These are phyloP conservation scores for Tenebrosternarchus preto DNA, from an alignment of 2,113 vertebrate genomes.

Conservation along the genomic window DNA sequence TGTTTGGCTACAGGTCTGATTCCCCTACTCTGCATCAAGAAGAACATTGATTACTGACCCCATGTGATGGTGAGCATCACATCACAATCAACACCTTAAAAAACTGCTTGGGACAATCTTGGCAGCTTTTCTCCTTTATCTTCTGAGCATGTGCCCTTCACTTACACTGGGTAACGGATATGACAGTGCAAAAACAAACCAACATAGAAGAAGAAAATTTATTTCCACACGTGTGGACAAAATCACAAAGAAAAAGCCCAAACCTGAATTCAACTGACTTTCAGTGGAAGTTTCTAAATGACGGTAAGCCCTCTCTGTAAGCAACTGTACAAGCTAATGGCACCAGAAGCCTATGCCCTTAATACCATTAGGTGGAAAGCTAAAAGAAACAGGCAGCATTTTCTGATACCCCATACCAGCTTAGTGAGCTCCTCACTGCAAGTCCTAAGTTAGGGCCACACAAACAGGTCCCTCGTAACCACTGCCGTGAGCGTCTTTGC, in stretches of 20 bases:
- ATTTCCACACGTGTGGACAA: not conserved
- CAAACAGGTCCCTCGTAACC: not conserved
- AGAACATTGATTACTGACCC: slow-evolving; percentile 34
- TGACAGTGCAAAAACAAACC: slow-evolving; percentile 30
- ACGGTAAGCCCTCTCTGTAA: not conserved
- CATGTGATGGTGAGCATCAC: slow-evolving; percentile 9
- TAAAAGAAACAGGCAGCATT: not conserved
- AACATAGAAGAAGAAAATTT: not conserved
- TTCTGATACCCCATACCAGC: not conserved
- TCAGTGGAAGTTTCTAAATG: slow-evolving; percentile 30
- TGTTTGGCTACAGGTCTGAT: not conserved
- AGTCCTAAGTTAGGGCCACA: slow-evolving; percentile 8
- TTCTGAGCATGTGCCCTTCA: not conserved
- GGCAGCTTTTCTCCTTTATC: not conserved
- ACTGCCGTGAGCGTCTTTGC: not conserved
- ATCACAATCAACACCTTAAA: slow-evolving; percentile 14
- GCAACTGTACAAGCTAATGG: slow-evolving; percentile 21
- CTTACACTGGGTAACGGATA: slow-evolving; percentile 18
- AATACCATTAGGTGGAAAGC: slow-evolving; percentile 15
- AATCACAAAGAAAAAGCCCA: slow-evolving; percentile 14
- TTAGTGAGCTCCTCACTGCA: slow-evolving; percentile 11
- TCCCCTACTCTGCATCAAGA: not conserved
- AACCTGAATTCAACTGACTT: slow-evolving; percentile 19
- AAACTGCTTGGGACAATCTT: not conserved
- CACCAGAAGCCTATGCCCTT: slow-evolving; percentile 32